These are phyloP conservation scores for Mormyrus iriodes DNA, from an alignment of 2,113 vertebrate species.

Conservation along the genomic window DNA sequence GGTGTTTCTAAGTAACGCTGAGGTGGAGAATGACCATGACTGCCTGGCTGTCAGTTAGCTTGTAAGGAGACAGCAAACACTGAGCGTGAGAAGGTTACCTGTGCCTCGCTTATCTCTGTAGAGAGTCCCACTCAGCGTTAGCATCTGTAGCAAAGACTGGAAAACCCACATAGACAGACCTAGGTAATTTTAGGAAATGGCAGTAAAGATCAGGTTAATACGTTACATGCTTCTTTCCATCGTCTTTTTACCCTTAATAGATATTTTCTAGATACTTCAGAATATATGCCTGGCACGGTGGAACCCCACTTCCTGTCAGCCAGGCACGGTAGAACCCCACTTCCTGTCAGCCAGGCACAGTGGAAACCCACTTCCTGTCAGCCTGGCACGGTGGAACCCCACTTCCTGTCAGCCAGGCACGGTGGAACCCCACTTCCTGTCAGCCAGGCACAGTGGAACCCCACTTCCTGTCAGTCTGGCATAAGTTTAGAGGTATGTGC, in stretches of 20 bases:
- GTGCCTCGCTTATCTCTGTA: too few species aligned
- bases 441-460: background rate
- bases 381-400: background rate
- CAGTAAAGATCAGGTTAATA: background rate
- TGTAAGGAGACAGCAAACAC: background rate
- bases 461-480: constrained; percentile 10
- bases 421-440: background rate
- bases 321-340: background rate
- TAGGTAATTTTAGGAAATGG: background rate
- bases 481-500: background rate
- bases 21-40: background rate
- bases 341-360: too few species aligned
- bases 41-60: background rate
- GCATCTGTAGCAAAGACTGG: background rate
- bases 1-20: background rate
- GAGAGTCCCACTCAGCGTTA: background rate
- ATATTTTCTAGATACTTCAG: background rate
- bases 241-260: background rate
- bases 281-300: background rate
- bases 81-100: background rate
- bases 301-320: background rate
- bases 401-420: background rate
- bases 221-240: background rate
- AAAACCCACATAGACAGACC: background rate
- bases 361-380: background rate